Evolutionary conservation across 2,888 invertebrate genomes (phyloP).

Genomic region (Gryllus longicercus): DNA sequence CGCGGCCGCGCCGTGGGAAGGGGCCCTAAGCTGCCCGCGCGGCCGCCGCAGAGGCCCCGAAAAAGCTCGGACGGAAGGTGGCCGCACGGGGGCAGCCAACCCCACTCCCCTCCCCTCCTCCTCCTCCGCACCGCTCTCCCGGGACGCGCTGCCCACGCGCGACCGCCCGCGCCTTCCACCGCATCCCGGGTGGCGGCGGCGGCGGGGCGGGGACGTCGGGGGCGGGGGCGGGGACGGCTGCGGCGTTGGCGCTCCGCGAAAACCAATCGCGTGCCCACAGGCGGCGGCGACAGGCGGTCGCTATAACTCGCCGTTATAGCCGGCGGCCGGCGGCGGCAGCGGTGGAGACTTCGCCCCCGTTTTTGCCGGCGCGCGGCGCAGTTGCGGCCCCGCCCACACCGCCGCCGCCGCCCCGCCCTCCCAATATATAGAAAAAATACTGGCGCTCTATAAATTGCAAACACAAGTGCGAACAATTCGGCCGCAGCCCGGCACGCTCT

Average conservation of each 20-base stretch:
- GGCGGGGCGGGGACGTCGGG: conserved; percentile 29
- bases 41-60: too few species aligned
- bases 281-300: conserved; percentile 17
- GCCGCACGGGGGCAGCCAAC: too few species aligned
- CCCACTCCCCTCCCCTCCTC: too few species aligned
- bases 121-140: too few species aligned
- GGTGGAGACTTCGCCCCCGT: not conserved
- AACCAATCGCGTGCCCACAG: conserved; percentile 2
- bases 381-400: too few species aligned
- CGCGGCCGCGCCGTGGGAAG: too few species aligned
- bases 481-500: conserved; percentile 25
- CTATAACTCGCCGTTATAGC: conserved; percentile 17
- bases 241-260: not conserved
- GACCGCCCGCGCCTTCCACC: too few species aligned
- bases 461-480: conserved; percentile 37
- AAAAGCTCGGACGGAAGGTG: too few species aligned
- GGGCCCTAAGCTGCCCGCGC: too few species aligned
- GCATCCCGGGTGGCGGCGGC: conserved; percentile 50
- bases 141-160: too few species aligned
- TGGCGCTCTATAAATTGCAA: conserved; percentile 34
- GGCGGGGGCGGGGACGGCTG: not conserved
- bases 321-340: not conserved
- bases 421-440: conserved; percentile 18
- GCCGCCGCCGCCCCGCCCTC: not conserved
- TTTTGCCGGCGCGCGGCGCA: not conserved